Base-by-base conservation (phyloP, 2,888 invertebrate genomes). In the Ophioninae sp. region DNA sequence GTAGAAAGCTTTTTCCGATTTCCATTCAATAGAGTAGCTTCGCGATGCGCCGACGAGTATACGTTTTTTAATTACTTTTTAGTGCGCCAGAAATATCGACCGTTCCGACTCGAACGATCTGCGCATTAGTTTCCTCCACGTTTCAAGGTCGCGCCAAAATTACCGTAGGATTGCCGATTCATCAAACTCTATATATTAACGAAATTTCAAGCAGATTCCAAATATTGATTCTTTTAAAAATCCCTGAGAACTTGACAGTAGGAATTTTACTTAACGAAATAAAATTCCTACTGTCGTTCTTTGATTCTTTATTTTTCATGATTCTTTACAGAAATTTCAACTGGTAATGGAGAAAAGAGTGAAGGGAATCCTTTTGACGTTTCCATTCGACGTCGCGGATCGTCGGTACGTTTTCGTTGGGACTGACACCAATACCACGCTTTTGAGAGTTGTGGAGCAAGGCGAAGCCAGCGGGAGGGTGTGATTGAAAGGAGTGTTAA, bases 321-420 rank as follows among this genome's bases (percentile, higher is more conserved):
- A 6, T 50, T 50, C 50, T 6, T 50, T 50, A 17, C 72, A 91
- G 90, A 89, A 88, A 81, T 91, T 91, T 69, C 88, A 89, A 75
- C n/a, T 86, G 21, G 89, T 85, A 61, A 30, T 86, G 6, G 87
- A 84, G 3, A 81, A 89, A 67, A 84, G 82, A 81, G 72, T 88
- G 8, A 82, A 89, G n/a, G 88, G 86, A 44, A 77, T 90, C 59
- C 88, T 87, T 84, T 79, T 86, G 17, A 84, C 88, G 84, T 50
- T 87, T 20, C 89, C 90, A 8, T 91, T 91, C 77, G 81, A 87
- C 21, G 77, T 87, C n/a, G 68, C 68, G 30, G 78, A 78, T 10
- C 79, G 80, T 64, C 88, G 86, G 61, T 91, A 91, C 75, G 79
- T 91, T 59, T 88, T 91, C 68, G 82, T 82, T 21, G 89, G 89